Conservation (phyloP, 2,797 vertebrate genomes). For the Nasua narica region DNA sequence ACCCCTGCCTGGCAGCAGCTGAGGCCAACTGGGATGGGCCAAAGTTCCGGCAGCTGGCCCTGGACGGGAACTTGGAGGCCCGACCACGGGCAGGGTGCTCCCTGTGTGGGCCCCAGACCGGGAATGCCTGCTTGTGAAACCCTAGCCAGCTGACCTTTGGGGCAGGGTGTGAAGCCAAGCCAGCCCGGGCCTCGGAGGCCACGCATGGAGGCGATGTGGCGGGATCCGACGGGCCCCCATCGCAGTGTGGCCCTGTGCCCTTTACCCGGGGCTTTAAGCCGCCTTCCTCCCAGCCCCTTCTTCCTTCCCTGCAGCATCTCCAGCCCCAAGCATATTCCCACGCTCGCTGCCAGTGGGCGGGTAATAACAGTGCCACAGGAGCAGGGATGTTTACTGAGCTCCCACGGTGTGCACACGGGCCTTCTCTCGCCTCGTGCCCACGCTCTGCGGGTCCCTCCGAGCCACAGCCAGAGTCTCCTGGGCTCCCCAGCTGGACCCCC, state of each 20-base stretch:
- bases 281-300: not conserved
- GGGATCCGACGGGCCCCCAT: not conserved
- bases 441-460: not conserved
- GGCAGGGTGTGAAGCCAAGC: not conserved
- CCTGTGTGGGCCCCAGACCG: not conserved
- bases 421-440: fast-evolving
- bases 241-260: fast-evolving
- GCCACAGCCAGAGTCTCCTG: fast-evolving
- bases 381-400: fast-evolving
- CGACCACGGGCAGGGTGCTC: not conserved
- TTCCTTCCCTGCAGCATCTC: not conserved
- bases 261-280: not conserved
- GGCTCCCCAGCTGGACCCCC: fast-evolving
- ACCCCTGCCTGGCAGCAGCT: constrained; percentile 12
- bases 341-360: not conserved
- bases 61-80: not conserved
- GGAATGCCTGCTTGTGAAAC: constrained; percentile 25
- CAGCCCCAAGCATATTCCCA: fast-evolving
- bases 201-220: not conserved
- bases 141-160: constrained; percentile 47
- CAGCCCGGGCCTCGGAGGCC: not conserved
- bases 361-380: too few species aligned
- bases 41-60: constrained; percentile 40
- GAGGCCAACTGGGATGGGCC: not conserved
- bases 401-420: fast-evolving